A percentile compares a stretch with the other conserved stretches of the same genome.
These are phyloP conservation scores for Epinephelus lanceolatus DNA, from an alignment of 2,113 vertebrate genomes.

Conservation along the genomic window DNA sequence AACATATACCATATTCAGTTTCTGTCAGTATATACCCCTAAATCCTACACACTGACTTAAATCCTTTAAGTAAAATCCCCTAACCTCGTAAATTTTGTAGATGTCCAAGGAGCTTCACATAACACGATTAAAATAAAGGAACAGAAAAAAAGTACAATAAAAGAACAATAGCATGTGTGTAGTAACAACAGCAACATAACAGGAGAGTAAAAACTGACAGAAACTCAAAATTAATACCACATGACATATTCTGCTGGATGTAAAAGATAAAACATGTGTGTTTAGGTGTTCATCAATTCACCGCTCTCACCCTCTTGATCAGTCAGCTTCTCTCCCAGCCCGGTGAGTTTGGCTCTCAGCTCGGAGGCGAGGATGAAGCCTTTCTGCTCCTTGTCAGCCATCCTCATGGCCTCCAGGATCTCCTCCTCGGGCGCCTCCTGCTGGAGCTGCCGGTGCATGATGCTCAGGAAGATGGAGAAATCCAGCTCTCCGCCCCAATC, in stretches of 20 bases:
- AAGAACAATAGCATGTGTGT: too few relatives aligned
- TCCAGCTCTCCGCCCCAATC: slow-evolving; percentile 87
- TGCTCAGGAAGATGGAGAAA: slow-evolving; percentile 92
- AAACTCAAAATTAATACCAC: too few relatives aligned
- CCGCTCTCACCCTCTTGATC: slow-evolving; percentile 86
- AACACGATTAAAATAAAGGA: background rate
- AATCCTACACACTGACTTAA: too few relatives aligned
- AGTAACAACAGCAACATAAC: too few relatives aligned
- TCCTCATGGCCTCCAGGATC: slow-evolving; percentile 89
- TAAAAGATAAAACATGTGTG: background rate
- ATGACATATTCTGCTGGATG: too few relatives aligned
- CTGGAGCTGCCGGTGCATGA: slow-evolving; percentile 92
- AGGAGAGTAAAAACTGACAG: too few relatives aligned
- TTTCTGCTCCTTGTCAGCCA: slow-evolving; percentile 89
- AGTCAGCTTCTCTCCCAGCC: slow-evolving; percentile 90
- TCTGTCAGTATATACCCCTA: too few relatives aligned
- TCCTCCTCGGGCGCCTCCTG: slow-evolving; percentile 90
- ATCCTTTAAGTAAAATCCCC: too few relatives aligned
- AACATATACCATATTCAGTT: too few relatives aligned
- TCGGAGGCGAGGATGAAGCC: slow-evolving; percentile 85
- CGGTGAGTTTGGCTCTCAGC: slow-evolving; percentile 88
- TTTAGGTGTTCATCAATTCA: background rate
- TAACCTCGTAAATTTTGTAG: too few relatives aligned
- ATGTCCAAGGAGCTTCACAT: too few relatives aligned
- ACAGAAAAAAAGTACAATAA: background rate